Evolutionary conservation across 2,797 vertebrate species (phyloP).

Genomic region (Alosa sapidissima): DNA sequence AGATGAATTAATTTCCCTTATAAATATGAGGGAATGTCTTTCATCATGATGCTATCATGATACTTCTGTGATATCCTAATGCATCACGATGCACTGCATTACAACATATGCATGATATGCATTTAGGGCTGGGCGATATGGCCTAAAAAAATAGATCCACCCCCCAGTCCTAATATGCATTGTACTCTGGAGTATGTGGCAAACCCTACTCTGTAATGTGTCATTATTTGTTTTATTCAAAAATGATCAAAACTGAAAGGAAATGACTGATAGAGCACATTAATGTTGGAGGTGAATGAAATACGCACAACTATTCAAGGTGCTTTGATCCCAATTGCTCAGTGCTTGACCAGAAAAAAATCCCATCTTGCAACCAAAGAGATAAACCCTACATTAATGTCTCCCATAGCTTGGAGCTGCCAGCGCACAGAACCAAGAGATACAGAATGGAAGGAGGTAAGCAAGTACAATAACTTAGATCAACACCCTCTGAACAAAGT

Average conservation of each 20-base stretch:
- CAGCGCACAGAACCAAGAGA: constrained; percentile 54
- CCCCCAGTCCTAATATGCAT: too few species aligned
- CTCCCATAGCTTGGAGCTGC: not conserved
- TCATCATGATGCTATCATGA: not conserved
- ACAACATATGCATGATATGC: not conserved
- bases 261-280: not conserved
- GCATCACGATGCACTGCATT: not conserved
- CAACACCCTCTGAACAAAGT: too few species aligned
- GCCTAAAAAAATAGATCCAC: too few species aligned
- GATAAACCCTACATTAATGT: not conserved
- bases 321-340: not conserved
- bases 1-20: not conserved
- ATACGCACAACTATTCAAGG: not conserved
- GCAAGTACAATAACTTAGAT: constrained; percentile 8
- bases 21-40: not conserved
- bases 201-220: not conserved
- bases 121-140: too few species aligned
- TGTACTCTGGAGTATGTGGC: not conserved
- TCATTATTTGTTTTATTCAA: not conserved
- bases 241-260: not conserved
- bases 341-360: not conserved
- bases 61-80: not conserved
- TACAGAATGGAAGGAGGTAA: constrained; percentile 74
- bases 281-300: not conserved
- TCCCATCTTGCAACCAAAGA: not conserved